Evolutionary conservation across 2,113 vertebrate species (phyloP), one percentile per base, ranked within the genome.

Genomic region (Daphoenositta chrysoptera): DNA sequence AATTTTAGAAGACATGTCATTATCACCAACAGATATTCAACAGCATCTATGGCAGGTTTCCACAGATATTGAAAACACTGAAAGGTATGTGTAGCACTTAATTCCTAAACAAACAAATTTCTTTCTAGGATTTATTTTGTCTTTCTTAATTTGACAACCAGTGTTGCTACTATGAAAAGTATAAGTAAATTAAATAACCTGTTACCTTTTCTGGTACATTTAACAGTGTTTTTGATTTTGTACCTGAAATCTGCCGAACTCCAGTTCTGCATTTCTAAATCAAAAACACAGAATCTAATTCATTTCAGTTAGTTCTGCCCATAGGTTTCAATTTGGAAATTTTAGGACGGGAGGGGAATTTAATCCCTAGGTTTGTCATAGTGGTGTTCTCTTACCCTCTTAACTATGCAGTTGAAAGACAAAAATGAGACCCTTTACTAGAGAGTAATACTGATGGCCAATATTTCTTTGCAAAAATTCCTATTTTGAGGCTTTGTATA

Each of bases 21-120:
- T 98, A 64, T 98, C 99, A 89, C 98, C 98, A n/a, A 93, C 97
- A 94, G 99, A 99, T 88, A 97, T 95, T 94, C 98, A 98, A 92
- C 98, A 99, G 83, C 98, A 99, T 92, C 98, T 97, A 96, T 99
- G 98, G 98, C 98, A 99, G 97, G 98, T 99, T 98, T 99, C 98
- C 97, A 98, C 98, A 61, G 99, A 99, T 97, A 99, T 99, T 87
- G 99, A 99, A 96, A 99, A 99, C 96, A 99, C 99, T 64, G 99
- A 99, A 97, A 99, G 98, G 99, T 99, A 96, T 89, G 96, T 93
- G 18, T 72, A 42, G 61, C 33, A 15, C 16, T 83, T 94, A 17
- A 53, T 87, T 81, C 31, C 33, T 88, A 79, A 94, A 44, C 9
- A 79, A 76, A 28, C 3, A 39, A 27, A 61, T 63, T 84, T 89